Evolutionary conservation across 2,797 vertebrate genomes (phyloP).

Genomic region (Jordanella pulchra): DNA sequence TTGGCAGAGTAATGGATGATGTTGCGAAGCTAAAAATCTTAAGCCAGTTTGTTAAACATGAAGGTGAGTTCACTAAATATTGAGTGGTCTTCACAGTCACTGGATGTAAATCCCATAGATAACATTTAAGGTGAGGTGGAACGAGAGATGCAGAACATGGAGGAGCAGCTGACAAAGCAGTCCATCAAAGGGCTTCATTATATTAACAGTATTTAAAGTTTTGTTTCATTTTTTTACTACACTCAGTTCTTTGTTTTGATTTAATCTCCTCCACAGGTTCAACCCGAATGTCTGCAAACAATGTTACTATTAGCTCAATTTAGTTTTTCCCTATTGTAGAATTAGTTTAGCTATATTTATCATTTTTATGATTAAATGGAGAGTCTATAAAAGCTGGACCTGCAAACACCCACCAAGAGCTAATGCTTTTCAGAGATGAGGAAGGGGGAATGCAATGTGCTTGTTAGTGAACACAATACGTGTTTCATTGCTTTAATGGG

Average conservation of each 20-base stretch:
- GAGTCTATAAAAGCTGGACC: neutral
- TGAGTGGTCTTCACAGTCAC: neutral
- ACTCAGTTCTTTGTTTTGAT: no score
- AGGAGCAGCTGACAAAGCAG: neutral
- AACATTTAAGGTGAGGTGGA: neutral
- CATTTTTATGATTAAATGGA: neutral
- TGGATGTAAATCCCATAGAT: neutral
- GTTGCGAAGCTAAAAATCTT: neutral
- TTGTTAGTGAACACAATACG: conserved; percentile 2
- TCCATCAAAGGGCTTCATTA: no score
- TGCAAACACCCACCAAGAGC: neutral
- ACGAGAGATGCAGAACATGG: neutral
- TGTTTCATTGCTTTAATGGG: neutral
- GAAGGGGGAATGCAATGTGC: neutral
- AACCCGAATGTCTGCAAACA: no score
- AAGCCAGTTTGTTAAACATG: neutral
- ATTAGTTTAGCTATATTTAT: no score
- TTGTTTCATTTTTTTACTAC: no score
- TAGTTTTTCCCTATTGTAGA: neutral
- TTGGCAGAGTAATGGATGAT: no score
- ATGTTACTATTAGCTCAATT: neutral
- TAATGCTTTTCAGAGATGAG: neutral
- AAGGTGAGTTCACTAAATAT: neutral
- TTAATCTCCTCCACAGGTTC: no score
- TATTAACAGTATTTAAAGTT: no score